These are phyloP conservation scores for Lasiurus cinereus DNA, from an alignment of 2,113 vertebrate species.

Conservation along the genomic window DNA sequence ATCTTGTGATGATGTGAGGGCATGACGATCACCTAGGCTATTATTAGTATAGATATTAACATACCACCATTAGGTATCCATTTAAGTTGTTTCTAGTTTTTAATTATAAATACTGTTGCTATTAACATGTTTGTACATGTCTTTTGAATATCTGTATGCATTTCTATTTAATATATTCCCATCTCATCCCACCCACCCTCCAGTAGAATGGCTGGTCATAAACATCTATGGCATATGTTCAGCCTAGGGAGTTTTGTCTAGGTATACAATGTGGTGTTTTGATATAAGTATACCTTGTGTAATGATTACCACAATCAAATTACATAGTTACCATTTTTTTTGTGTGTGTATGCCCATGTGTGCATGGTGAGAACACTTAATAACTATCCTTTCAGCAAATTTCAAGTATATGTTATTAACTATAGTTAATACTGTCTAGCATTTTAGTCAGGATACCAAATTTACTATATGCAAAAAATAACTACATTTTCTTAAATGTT, in stretches of 20 bases:
- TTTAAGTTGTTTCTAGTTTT: conserved; percentile 24
- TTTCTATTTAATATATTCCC: not conserved
- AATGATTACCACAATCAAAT: not conserved
- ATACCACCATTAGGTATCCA: conserved; percentile 21
- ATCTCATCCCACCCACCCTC: not conserved
- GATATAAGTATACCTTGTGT: not conserved
- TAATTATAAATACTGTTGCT: conserved; percentile 27
- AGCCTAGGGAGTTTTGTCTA: conserved; percentile 36
- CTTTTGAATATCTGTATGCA: not conserved
- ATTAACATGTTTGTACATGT: not conserved
- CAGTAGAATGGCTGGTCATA: not conserved
- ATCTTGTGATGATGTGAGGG: too few relatives aligned
- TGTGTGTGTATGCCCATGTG: not conserved
- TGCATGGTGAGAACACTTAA: not conserved
- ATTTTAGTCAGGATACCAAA: conserved; percentile 9
- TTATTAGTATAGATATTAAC: not conserved
- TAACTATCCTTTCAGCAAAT: not conserved
- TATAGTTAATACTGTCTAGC: not conserved
- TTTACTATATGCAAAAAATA: not conserved
- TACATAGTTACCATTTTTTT: not conserved
- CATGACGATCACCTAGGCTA: too few relatives aligned
- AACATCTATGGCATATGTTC: not conserved
- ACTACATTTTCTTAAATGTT: conserved; percentile 8
- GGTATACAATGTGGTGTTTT: not conserved
- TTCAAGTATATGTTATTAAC: not conserved